Evolutionary conservation across 1,140 invertebrate species (phyloP), one percentile per base, ranked within the genome.

Genomic region (Drosophila micromelanica): DNA sequence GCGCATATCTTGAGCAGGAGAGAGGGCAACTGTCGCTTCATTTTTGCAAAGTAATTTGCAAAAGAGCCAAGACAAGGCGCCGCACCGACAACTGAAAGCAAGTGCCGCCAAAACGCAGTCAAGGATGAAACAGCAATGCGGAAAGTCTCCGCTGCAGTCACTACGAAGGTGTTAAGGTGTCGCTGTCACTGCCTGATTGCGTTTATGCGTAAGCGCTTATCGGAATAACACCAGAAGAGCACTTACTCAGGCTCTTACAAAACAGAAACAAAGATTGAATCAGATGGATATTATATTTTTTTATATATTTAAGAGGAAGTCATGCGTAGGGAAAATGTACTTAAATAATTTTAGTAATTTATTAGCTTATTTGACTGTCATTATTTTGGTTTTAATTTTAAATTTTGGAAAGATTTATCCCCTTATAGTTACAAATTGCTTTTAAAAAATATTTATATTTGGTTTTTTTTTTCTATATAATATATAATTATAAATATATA

Each of bases 21-120:
- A 37, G 15, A 15, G 42, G 20, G 43, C 56, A 69, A 75, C 77
- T 87, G 87, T 89, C 84, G 70, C 73, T 84, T 80, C 73, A 87
- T 89, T 90, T 90, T 81, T 84, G 84, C 89, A 90, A 90, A 90
- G 89, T 81, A 90, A 90, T 90, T 90, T 91, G 89, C 84, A 85
- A 80, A 80, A 86, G 78, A 81, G 79, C 64, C 73, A 69, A 60
- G 55, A 61, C 59, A 76, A 55, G 76, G 38, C 59, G 45, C 38
- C 9, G 45, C 23, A 38, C 69, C 49, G 37, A 63, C 59, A 75
- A 60, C 76, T 73, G 80, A 89, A 90, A 89, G 85, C 84, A 80
- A 89, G 85, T 84, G 84, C 84, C 84, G 84, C 84, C 84, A 74
- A 89, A 89, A 79, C 79, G 84, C 84, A 87, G 76, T 79, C 84